Evolutionary conservation across 2,888 invertebrate genomes (phyloP), one percentile per base, ranked within the genome.

Genomic region (Scelioninae gen. 1): DNA sequence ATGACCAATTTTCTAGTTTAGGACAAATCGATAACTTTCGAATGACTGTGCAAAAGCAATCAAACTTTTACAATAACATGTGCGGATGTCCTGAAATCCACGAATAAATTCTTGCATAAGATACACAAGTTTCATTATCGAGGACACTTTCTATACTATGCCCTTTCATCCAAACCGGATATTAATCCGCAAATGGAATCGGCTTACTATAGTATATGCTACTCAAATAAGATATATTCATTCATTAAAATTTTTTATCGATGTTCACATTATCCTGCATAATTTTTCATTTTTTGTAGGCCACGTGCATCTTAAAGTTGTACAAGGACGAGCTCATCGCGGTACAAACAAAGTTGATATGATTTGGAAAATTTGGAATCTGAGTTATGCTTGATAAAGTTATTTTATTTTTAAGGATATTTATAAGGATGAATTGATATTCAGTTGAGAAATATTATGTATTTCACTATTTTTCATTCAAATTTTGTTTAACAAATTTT

Each of bases 101-200:
- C 53, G 62, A 55, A 34, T 13, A 53, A 34, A 79, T 66, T 65
- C 66, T 74, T 80, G 74, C 74, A 74, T 71, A 69, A 69, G 71
- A 45, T 49, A 62, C 74, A 68, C n/a, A 32, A 69, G 69, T 75
- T 78, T 79, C 82, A 78, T 83, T 78, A 83, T 83, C 78, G 77
- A 74, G 82, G 82, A 78, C 82, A 83, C 82, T 83, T 83, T 83
- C 82, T 78, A 77, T 53, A 65, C 40, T 16, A 60, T 47, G 58
- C 63, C 45, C 65, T 78, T 69, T 75, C 82, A 65, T 66, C 49
- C 40, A 15, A 75, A 78, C 82, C 82, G 82, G 82, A 83, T 83
- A 72, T 72, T 72, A 68, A 83, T 75, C 72, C 72, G 74, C 78
- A 63, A 77, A 76, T 66, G 77, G 82, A 77, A 72, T 82, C 60